phyloP scores from a whole-genome alignment of 2,113 vertebrate species.

The Calidris pugnax region DNA sequence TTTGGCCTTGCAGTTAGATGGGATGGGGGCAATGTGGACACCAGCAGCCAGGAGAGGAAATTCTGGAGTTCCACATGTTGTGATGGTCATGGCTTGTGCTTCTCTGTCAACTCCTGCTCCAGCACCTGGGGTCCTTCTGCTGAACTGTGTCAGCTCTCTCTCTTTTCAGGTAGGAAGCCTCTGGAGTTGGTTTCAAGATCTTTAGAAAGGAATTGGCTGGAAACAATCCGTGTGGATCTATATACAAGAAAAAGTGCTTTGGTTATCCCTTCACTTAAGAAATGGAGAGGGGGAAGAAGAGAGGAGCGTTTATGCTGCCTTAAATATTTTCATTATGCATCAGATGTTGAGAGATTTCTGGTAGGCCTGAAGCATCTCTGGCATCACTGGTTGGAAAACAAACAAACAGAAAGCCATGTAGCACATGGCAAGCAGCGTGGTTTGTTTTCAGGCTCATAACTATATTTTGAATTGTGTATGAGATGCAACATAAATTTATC shows the following conservation, averaged over 20 bases:
- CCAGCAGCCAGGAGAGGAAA: not conserved
- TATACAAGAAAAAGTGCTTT: not conserved
- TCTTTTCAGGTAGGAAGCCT: not conserved
- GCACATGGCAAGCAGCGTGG: not conserved
- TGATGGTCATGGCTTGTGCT: not conserved
- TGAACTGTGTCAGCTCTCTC: not conserved
- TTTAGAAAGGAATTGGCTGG: not conserved
- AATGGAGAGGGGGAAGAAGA: not conserved
- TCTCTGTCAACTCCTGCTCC: not conserved
- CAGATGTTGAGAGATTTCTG: constrained; percentile 5
- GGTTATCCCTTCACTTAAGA: not conserved
- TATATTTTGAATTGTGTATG: not conserved
- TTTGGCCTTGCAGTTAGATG: not conserved
- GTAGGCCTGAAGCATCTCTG: not conserved
- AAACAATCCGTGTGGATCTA: not conserved
- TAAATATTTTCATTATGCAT: not conserved
- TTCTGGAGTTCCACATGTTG: not conserved
- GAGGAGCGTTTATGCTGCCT: not conserved
- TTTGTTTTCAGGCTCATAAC: not conserved
- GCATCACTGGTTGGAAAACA: not conserved
- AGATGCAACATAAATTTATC: not conserved
- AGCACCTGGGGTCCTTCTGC: not conserved
- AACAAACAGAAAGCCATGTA: not conserved
- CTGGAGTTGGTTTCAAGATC: not conserved
- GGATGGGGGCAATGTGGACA: not conserved